These are phyloP conservation scores for Willowsia nigromaculata DNA, from an alignment of 2,888 invertebrate genomes.

Conservation along the genomic window DNA sequence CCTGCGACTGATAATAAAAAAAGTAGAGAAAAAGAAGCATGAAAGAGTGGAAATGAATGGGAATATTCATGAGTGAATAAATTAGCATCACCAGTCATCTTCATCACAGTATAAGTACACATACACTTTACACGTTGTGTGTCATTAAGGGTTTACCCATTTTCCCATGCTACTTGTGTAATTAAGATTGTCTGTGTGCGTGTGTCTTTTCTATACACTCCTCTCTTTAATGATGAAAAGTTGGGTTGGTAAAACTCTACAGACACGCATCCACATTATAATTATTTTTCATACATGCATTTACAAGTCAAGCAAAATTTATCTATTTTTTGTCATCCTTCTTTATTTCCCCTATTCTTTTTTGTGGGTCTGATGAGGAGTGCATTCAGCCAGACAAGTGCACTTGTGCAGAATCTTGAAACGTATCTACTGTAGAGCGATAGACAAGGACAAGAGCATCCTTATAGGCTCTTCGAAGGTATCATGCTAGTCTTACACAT, in stretches of 20 bases:
- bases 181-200: background rate
- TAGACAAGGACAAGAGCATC: background rate
- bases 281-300: too few relatives aligned
- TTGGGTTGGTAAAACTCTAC: background rate
- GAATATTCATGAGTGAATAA: slow-evolving; percentile 55
- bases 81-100: slow-evolving; percentile 32
- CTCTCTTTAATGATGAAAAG: too few relatives aligned
- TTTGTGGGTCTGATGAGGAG: background rate
- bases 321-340: background rate
- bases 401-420: background rate
- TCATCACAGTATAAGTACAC: background rate
- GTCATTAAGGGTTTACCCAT: background rate
- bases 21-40: background rate
- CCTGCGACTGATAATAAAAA: slow-evolving; percentile 71
- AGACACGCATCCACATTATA: background rate
- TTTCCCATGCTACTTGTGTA: background rate
- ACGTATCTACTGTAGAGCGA: background rate
- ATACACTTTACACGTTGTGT: background rate
- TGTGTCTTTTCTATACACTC: too few relatives aligned
- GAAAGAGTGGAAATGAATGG: background rate
- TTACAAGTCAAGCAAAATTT: background rate
- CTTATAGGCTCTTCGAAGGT: background rate
- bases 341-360: background rate
- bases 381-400: background rate
- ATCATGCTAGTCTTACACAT: background rate